Percentiles rank a stretch among this genome's conserved stretches.
Conservation (phyloP, 2,888 invertebrate genomes). For the Aethes cnicana region DNA sequence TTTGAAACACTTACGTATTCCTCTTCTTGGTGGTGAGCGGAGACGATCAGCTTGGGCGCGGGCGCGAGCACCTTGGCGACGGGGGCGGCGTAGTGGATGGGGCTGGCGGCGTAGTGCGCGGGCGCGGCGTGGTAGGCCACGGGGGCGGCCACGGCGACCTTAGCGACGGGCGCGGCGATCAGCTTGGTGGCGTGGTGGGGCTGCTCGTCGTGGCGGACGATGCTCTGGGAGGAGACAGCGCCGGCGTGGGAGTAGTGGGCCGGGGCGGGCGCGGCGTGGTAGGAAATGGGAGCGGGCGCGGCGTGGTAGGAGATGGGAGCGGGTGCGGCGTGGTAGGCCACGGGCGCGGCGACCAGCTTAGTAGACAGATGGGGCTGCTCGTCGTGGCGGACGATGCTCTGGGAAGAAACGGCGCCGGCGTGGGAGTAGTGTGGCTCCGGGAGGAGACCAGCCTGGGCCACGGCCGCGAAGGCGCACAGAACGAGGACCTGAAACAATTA, state of each 20-base stretch:
- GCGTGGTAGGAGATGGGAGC: slow-evolving; percentile 37
- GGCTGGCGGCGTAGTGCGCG: slow-evolving; percentile 47
- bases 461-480: slow-evolving; percentile 57
- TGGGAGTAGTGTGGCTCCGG: slow-evolving; percentile 60
- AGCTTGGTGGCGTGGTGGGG: slow-evolving; percentile 38
- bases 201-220: slow-evolving; percentile 44
- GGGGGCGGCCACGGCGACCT: slow-evolving; percentile 42
- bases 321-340: slow-evolving; percentile 50
- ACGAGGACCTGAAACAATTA: slow-evolving; percentile 58
- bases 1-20: slow-evolving; percentile 55
- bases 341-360: slow-evolving; percentile 38
- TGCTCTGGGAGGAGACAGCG: slow-evolving; percentile 43
- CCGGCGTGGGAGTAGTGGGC: slow-evolving; percentile 38
- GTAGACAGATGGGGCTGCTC: slow-evolving; percentile 38
- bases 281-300: slow-evolving; percentile 41
- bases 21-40: slow-evolving; percentile 49
- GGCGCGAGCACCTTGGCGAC: slow-evolving; percentile 47
- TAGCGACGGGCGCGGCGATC: slow-evolving; percentile 34
- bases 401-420: slow-evolving; percentile 61
- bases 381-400: slow-evolving; percentile 63
- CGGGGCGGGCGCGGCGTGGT: slow-evolving; percentile 41
- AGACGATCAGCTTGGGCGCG: slow-evolving; percentile 43
- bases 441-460: slow-evolving; percentile 58
- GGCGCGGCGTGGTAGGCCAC: slow-evolving; percentile 40
- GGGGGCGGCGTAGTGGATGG: slow-evolving; percentile 49